phyloP scores from a whole-genome alignment of 2,113 vertebrate species.

The Brienomyrus longianalis region DNA sequence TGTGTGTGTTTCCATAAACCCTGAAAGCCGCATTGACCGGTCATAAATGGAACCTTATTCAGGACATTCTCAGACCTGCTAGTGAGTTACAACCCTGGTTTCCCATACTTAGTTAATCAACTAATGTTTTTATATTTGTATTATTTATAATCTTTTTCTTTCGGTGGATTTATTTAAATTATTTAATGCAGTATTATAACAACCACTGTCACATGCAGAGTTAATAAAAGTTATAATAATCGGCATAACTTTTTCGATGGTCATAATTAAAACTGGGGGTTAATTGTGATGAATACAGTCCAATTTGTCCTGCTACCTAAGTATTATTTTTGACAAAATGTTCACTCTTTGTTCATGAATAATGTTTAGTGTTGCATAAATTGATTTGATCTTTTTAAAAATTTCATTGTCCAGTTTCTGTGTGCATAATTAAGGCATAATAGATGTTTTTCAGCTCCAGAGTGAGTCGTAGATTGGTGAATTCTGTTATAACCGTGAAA shows the following conservation, averaged over 20 bases:
- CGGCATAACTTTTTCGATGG: background rate
- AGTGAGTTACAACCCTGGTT: conserved; percentile 36
- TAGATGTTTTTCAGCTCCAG: background rate
- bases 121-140: conserved; percentile 43
- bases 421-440: background rate
- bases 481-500: background rate
- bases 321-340: background rate
- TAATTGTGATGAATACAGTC: background rate
- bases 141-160: conserved; percentile 36
- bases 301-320: background rate
- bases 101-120: conserved; percentile 40
- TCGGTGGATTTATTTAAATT: background rate
- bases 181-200: background rate
- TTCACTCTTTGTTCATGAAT: conserved; percentile 1
- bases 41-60: conserved; percentile 50
- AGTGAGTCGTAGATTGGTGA: background rate
- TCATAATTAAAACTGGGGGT: conserved; percentile 3
- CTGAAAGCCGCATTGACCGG: conserved; percentile 56
- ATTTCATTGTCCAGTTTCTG: background rate
- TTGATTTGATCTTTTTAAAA: background rate
- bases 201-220: conserved; percentile 18
- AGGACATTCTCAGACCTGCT: conserved; percentile 38
- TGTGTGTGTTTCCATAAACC: conserved; percentile 63
- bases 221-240: conserved; percentile 20
- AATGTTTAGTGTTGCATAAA: background rate